These are phyloP conservation scores for Phthorimaea operculella DNA, from an alignment of 1,140 invertebrate genomes.

Conservation along the genomic window DNA sequence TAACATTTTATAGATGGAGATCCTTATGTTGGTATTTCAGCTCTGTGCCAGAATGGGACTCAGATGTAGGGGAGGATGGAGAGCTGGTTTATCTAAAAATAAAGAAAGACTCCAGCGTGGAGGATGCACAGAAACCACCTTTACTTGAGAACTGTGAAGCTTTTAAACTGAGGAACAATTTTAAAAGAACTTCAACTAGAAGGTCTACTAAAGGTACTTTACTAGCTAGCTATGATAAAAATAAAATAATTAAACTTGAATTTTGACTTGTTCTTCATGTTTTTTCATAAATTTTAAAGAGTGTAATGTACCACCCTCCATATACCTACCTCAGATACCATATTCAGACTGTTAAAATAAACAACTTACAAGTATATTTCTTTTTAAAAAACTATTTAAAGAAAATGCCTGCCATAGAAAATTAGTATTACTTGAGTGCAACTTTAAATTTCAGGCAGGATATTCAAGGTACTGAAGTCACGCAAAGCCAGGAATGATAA, in stretches of 20 bases:
- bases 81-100: constrained; percentile 70
- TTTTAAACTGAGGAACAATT: constrained; percentile 55
- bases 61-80: constrained; percentile 67
- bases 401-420: too few relatives aligned
- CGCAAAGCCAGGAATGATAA: constrained; percentile 33
- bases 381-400: too few relatives aligned
- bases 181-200: constrained; percentile 53
- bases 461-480: constrained; percentile 52
- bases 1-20: too few relatives aligned
- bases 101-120: constrained; percentile 23
- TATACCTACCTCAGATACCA: too few relatives aligned
- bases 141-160: constrained; percentile 55
- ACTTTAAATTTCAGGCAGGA: constrained; percentile 36
- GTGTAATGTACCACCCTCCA: too few relatives aligned
- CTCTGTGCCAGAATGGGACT: constrained; percentile 74
- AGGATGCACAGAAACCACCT: constrained; percentile 32
- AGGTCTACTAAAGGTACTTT: constrained; percentile 50
- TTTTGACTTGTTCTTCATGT: too few relatives aligned
- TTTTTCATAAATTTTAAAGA: too few relatives aligned
- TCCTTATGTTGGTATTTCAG: constrained; percentile 35
- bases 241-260: background rate
- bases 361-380: too few relatives aligned
- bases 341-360: too few relatives aligned
- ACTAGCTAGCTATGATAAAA: background rate
- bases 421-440: too few relatives aligned